Evolutionary conservation across 1,140 invertebrate genomes (phyloP).

Genomic region (Leptinotarsa defecta): DNA sequence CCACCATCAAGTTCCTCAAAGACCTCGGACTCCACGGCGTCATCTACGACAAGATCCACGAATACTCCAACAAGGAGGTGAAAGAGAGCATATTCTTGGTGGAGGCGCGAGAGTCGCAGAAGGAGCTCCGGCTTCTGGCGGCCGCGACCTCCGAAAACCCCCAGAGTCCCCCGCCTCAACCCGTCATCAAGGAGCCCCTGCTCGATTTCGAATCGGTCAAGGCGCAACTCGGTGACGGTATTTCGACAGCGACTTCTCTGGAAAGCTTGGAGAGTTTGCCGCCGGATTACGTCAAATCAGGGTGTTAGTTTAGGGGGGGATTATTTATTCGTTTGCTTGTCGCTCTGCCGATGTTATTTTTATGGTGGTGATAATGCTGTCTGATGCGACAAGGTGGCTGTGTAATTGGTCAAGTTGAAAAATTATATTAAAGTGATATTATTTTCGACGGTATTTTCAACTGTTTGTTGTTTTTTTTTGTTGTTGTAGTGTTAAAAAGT

Average conservation of each 20-base stretch:
- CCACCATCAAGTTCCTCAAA: constrained; percentile 85
- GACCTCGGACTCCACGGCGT: constrained; percentile 87
- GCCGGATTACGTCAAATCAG: constrained; percentile 4
- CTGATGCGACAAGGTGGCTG: too few species aligned
- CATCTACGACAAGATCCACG: constrained; percentile 91
- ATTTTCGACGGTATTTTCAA: too few species aligned
- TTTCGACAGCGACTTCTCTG: constrained; percentile 58
- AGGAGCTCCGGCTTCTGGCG: constrained; percentile 63
- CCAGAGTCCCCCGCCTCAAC: constrained; percentile 42
- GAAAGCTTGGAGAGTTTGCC: constrained; percentile 50
- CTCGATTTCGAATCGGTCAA: constrained; percentile 54
- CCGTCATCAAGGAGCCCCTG: constrained; percentile 41
- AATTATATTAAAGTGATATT: too few species aligned
- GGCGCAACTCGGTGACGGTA: constrained; percentile 46
- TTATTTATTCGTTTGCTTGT: too few species aligned
- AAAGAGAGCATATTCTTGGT: constrained; percentile 82
- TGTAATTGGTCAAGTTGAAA: too few species aligned
- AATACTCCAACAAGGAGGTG: constrained; percentile 76
- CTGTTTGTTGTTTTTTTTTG: too few species aligned
- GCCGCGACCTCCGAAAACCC: constrained; percentile 45
- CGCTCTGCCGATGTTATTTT: too few species aligned
- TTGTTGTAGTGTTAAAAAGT: too few species aligned
- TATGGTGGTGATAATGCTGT: too few species aligned
- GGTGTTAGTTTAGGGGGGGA: not conserved
- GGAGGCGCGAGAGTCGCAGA: constrained; percentile 76